Evolutionary conservation across 2,113 vertebrate species (phyloP).

Genomic region (Casuarius casuarius): DNA sequence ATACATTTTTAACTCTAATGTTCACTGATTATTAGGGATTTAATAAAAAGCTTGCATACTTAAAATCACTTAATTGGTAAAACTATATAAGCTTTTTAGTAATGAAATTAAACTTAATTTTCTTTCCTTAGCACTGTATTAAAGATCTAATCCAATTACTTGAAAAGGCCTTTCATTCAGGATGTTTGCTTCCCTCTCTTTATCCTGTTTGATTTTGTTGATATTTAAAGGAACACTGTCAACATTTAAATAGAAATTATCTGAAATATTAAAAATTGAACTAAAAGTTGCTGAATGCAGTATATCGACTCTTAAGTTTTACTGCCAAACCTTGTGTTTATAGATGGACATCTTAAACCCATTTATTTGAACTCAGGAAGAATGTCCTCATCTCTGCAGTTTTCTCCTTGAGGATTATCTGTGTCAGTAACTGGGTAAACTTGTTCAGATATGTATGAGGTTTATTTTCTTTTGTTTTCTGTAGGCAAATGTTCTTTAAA

Average conservation of each 20-base stretch:
- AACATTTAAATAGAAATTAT: neutral
- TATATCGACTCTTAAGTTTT: neutral
- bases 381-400: neutral
- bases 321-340: neutral
- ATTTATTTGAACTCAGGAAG: neutral
- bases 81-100: neutral
- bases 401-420: neutral
- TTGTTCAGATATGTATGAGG: neutral
- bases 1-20: neutral
- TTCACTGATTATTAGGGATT: neutral
- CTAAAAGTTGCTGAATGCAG: neutral
- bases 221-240: neutral
- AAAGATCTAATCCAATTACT: neutral
- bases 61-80: neutral
- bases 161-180: neutral
- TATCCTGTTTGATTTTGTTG: neutral
- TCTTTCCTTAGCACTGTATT: neutral
- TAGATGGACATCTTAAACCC: neutral
- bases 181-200: neutral
- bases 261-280: neutral
- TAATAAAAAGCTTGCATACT: neutral
- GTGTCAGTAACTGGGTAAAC: neutral
- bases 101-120: neutral
- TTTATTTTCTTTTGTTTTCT: neutral
- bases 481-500: neutral